Evolutionary conservation across 2,113 vertebrate genomes (phyloP).

Genomic region (Mormyrus lacerda): DNA sequence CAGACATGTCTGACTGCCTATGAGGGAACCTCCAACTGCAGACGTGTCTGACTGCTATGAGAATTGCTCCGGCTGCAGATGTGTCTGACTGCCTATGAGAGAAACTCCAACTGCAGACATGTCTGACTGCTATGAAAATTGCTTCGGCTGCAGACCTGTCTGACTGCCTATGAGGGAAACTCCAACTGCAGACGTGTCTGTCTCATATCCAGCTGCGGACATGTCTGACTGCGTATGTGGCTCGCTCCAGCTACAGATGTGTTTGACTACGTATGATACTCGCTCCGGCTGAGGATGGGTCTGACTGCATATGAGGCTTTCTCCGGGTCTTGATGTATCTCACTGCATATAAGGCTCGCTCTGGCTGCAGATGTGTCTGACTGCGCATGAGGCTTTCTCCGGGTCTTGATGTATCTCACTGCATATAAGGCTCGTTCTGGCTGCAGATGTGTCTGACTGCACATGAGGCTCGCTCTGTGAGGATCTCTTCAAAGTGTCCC

Average conservation of each 20-base stretch:
- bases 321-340: background rate
- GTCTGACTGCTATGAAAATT: background rate
- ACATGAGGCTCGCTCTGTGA: conserved; percentile 25
- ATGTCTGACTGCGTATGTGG: background rate
- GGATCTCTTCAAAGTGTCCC: background rate
- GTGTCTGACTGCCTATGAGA: background rate
- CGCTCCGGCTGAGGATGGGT: background rate
- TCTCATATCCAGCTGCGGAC: too few species aligned
- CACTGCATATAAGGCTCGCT: too few species aligned
- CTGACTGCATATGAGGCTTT: background rate
- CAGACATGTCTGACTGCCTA: background rate
- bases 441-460: background rate
- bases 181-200: background rate
- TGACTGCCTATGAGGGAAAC: background rate
- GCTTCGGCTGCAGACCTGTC: background rate
- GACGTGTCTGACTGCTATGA: background rate
- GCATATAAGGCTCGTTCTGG: too few species aligned
- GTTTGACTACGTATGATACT: too few species aligned
- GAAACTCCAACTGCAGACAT: background rate
- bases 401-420: too few species aligned
- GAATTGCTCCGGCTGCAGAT: conserved; percentile 16
- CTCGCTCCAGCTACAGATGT: background rate
- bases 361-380: background rate
- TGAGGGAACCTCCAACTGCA: background rate
- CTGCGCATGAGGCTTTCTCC: background rate